Percentiles rank a stretch among this genome's conserved stretches.
These are phyloP conservation scores for Pantherophis guttatus DNA, from an alignment of 2,113 vertebrate genomes.

Conservation along the genomic window DNA sequence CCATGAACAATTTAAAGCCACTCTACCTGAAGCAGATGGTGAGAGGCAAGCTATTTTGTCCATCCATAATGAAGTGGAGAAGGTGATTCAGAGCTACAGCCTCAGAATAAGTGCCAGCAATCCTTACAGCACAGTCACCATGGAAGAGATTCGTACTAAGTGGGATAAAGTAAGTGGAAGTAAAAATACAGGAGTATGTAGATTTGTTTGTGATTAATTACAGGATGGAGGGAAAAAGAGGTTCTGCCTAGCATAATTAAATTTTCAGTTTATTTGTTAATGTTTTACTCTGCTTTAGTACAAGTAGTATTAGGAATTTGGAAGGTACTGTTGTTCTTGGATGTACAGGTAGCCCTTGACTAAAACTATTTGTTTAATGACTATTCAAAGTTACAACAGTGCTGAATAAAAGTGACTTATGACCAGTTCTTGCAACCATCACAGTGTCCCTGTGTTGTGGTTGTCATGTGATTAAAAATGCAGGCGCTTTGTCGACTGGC, in stretches of 20 bases:
- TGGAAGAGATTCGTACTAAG: constrained; percentile 87
- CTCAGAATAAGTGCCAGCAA: constrained; percentile 85
- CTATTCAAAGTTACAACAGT: background rate
- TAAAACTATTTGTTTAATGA: background rate
- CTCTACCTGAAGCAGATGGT: constrained; percentile 83
- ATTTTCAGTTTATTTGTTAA: background rate
- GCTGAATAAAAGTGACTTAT: background rate
- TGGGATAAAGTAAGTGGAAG: constrained; percentile 89
- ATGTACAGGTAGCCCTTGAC: background rate
- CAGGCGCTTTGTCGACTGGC: background rate
- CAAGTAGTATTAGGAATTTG: background rate
- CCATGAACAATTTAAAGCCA: constrained; percentile 90
- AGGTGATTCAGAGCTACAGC: constrained; percentile 93
- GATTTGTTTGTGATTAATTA: constrained; percentile 15
- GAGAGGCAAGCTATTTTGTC: constrained; percentile 94
- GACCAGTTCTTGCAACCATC: background rate
- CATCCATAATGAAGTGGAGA: constrained; percentile 95
- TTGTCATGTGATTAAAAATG: background rate
- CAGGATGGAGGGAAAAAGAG: background rate
- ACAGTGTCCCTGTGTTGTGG: background rate
- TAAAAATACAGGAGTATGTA: background rate
- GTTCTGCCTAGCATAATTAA: background rate
- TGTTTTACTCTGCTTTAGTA: background rate
- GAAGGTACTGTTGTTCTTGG: background rate
- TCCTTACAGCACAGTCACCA: constrained; percentile 88